Base-by-base conservation (phyloP, 1,140 invertebrate genomes). In the Halyomorpha halys region DNA sequence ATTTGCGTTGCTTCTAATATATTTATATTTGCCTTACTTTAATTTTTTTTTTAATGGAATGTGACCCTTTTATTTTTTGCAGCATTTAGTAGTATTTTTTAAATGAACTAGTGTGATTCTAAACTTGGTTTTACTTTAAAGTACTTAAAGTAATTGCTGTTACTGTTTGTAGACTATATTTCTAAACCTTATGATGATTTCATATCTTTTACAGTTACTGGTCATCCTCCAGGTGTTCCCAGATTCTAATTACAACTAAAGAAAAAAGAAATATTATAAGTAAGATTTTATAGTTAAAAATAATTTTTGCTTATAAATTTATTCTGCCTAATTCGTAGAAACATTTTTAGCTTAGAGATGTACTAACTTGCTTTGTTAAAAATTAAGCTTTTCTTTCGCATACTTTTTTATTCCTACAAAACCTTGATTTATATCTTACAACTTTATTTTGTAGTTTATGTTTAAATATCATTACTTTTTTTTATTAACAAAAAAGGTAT, bases 181-280 rank as follows among this genome's bases (percentile, higher is more conserved):
- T 53, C 49, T 25, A 53, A 53, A 53, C 8, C 23, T 53, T 53
- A 63, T 45, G 21, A 44, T 16, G 45, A 16, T 54, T 60, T 64
- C 18, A 53, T 65, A 39, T 68, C 71, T 81, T 77, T 90, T 90
- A 77, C 86, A 97, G 93, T 95, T 95, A 91, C 92, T 94, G 92
- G 93, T 93, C 92, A 96, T 90, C 91, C 92, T 94, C 90, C 93
- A 87, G 90, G 91, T 94, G 87, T 97, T 90, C 92, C 91, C 89
- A 90, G 93, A 94, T 94, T 96, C 94, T 94, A 95, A 93, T 89
- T 88, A 60, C 59, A 39, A 62, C 59, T 59, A 44, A 61, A 34
- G 49, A 47, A 65, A 61, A 65, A 56, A 65, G 63, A 65, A 53
- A 63, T 54, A 34, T 45, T 65, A 60, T 56, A 60, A 65, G 63